Conservation (phyloP, 2,113 vertebrate species). For the Circaetus cinerascens region DNA sequence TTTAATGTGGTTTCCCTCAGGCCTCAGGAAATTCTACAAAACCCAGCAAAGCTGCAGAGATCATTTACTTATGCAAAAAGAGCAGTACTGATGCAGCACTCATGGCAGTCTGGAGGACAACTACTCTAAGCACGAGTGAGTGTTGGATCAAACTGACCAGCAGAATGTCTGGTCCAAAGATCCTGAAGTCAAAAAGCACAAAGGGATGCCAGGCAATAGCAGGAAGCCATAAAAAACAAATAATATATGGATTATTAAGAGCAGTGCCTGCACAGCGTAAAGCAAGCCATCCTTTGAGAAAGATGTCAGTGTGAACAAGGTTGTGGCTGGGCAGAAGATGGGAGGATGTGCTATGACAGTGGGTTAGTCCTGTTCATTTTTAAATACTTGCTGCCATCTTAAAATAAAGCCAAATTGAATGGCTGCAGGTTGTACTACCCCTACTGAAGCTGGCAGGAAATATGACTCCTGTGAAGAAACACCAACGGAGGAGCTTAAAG, state of each 20-base stretch:
- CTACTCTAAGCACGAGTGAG: fast-evolving
- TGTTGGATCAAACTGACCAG: background rate
- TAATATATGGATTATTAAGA: background rate
- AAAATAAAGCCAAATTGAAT: background rate
- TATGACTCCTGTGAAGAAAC: background rate
- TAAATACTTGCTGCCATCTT: background rate
- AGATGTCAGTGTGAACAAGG: background rate
- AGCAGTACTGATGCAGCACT: background rate
- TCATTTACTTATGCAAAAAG: background rate
- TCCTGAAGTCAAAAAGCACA: background rate
- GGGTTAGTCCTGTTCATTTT: background rate
- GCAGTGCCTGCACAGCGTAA: background rate
- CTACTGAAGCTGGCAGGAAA: background rate
- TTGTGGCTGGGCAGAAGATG: background rate
- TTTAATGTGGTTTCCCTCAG: background rate
- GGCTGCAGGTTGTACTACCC: background rate
- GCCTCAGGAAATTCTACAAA: background rate
- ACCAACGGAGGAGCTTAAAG: background rate
- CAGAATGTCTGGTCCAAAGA: background rate
- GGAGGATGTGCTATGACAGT: background rate
- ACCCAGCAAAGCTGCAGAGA: background rate
- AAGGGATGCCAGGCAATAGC: background rate
- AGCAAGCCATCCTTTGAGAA: background rate
- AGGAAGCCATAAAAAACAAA: background rate
- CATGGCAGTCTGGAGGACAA: background rate